Base-by-base conservation (phyloP, 2,797 vertebrate species). In the Etheostoma nigrum region DNA sequence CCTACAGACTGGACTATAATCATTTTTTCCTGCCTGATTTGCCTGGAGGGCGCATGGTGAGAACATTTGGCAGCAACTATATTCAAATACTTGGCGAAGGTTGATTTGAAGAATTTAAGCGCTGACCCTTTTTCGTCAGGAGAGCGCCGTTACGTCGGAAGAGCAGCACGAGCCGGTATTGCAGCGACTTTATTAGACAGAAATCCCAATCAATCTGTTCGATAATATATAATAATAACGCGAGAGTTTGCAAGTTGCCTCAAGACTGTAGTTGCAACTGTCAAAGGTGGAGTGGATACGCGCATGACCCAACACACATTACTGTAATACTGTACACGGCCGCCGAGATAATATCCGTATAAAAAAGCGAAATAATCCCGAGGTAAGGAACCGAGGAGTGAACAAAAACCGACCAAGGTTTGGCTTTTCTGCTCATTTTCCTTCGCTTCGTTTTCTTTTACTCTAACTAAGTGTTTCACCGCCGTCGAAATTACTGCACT, bases 271-370 rank as follows among this genome's bases (percentile, higher is more conserved):
- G 89, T 90, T 91, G 93, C 94, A 96, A 93, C 96, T 97, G 95
- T 96, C 96, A 96, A 96, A 95, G 95, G 95, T 93, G 91, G 95
- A 95, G 95, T 91, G 92, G 95, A 93, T 89, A 82, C 93, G 94
- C 95, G 94, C 93, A 93, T 93, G 95, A 95, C 90, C 94, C 93
- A 88, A 91, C 92, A 92, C 91, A 92, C 91, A 92, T 90, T 93
- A 92, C 90, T 91, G 93, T 92, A 89, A 90, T 93, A 94, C 93
- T 93, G 95, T 95, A 93, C 92, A 88, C 93, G 94, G 91, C 91
- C 91, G 91, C 89, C 86, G 87, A 92, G 93, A 94, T 93, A 91
- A 92, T 93, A 92, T 94, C 94, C 93, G 92, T 89, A 85, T 93
- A 86, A 92, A 93, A 91, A 88, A 83, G 18, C 84, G 82, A 93